Conservation (phyloP, 2,113 vertebrate species). For the Hydropotes inermis region DNA sequence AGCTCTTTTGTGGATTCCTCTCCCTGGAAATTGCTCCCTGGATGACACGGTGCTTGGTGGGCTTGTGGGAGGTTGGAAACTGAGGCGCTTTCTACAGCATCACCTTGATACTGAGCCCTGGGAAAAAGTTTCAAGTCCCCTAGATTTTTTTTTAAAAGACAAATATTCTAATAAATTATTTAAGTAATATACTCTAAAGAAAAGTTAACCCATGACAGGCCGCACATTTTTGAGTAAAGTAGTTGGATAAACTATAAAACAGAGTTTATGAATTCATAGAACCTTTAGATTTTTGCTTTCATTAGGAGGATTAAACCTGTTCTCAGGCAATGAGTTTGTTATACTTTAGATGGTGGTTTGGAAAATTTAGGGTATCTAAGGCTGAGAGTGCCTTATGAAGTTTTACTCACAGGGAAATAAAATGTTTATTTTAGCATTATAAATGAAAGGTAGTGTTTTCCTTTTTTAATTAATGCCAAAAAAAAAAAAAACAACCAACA, state of each 20-base stretch:
- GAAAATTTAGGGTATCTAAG: neutral
- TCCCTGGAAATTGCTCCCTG: neutral
- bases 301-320: constrained; percentile 9
- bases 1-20: neutral
- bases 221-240: constrained; percentile 32
- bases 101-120: neutral
- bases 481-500: neutral
- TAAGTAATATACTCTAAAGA: constrained; percentile 21
- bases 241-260: constrained; percentile 18
- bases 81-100: neutral
- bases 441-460: neutral
- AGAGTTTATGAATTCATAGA: constrained; percentile 56
- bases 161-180: neutral
- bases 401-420: neutral
- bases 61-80: neutral
- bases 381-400: neutral
- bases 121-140: neutral
- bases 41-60: neutral
- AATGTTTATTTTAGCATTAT: neutral
- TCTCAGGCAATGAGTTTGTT: neutral
- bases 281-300: neutral
- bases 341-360: neutral
- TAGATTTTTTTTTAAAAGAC: neutral
- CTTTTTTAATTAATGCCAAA: neutral
- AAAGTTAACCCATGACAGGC: neutral